Base-by-base conservation (phyloP, 2,888 invertebrate species). In the Hypsopygia costalis region DNA sequence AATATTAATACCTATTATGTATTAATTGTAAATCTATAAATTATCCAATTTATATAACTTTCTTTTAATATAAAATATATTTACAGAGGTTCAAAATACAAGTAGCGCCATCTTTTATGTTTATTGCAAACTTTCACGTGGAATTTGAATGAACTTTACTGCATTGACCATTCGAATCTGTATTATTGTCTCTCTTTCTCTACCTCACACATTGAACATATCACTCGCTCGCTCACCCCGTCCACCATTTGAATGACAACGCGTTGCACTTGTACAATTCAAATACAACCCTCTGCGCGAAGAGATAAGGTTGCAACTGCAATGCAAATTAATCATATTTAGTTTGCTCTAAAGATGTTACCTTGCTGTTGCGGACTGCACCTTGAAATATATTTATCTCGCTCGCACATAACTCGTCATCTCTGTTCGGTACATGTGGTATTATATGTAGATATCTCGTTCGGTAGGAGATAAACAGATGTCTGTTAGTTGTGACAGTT, bases 361-460 rank as follows among this genome's bases (percentile, higher is more conserved):
- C 74, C 69, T 71, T 68, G 60, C 58, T 52, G 46, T 47, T 55
- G 56, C 55, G 62, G 70, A 71, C 72, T 82, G 82, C 79, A 85
- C 73, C 74, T 70, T 68, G 59, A 79, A 74, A 71, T 79, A 74
- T 75, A 60, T 55, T 75, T 78, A 70, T 86, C 87, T 78, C 81
- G 43, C 65, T 88, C 80, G 59, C 74, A 52, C 83, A 47, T 56
- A 55, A 61, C 49, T 52, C 58, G 66, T 68, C 74, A 71, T 87
- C 87, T 78, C 82, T 69, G 64, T 88, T 81, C 66, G 78, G 59
- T 81, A 64, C 80, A 79, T 67, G 69, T 73, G 62, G 61, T 69
- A 67, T 69, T 83, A 77, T 75, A 81, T 85, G 77, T 82, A 81
- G 86, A 78, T 87, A 87, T 87, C 86, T 82, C 87, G 64, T 80